These are phyloP conservation scores for Amyelois transitella DNA, from an alignment of 1,140 invertebrate species.

Conservation along the genomic window DNA sequence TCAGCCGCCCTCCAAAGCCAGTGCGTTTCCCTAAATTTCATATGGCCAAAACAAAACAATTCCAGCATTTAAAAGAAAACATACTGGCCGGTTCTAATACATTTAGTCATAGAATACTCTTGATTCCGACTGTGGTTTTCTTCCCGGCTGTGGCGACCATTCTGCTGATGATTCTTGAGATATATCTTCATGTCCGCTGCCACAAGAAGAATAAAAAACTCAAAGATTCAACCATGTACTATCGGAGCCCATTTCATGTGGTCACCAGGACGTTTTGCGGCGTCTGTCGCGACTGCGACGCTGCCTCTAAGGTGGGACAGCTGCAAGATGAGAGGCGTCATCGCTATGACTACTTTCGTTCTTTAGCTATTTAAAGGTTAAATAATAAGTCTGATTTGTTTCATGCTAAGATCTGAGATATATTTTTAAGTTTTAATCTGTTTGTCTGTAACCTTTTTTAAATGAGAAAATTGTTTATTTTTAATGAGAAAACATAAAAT, in stretches of 20 bases:
- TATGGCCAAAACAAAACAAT: conserved; percentile 43
- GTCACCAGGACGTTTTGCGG: conserved; percentile 57
- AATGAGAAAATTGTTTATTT: too few relatives aligned
- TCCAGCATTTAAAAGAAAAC: conserved; percentile 44
- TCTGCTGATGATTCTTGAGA: conserved; percentile 43
- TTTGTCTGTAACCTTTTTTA: too few relatives aligned
- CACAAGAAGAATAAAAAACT: conserved; percentile 52
- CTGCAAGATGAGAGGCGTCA: conserved; percentile 50
- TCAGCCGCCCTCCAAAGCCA: conserved; percentile 11
- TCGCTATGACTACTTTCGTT: conserved; percentile 48
- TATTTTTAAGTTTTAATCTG: too few relatives aligned
- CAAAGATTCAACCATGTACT: conserved; percentile 45
- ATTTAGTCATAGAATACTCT: conserved; percentile 43
- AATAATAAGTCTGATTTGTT: conserved; percentile 4
- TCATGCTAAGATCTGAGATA: background rate
- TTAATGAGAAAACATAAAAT: too few relatives aligned
- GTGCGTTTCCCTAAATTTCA: conserved; percentile 38
- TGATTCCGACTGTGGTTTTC: conserved; percentile 43
- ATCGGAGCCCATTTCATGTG: conserved; percentile 55
- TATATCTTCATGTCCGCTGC: conserved; percentile 49
- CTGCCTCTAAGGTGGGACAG: conserved; percentile 44
- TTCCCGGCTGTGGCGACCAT: conserved; percentile 41
- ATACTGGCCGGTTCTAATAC: conserved; percentile 49
- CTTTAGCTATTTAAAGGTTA: conserved; percentile 29
- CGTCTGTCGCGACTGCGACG: conserved; percentile 46